phyloP scores from a whole-genome alignment of 2,888 invertebrate genomes.

The Epinotia nisella region DNA sequence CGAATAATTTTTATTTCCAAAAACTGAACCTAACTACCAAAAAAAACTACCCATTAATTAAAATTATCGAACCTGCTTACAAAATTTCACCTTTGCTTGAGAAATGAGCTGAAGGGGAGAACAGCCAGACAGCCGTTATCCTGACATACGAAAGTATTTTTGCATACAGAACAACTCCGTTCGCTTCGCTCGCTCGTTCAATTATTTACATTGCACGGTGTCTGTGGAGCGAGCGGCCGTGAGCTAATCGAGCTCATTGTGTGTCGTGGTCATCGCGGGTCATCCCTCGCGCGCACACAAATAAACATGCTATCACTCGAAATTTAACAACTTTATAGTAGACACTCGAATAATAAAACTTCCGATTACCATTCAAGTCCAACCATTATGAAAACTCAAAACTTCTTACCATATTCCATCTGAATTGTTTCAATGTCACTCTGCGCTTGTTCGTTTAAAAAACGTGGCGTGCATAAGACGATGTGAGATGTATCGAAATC shows the following conservation, averaged over 20 bases:
- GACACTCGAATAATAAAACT: conserved; percentile 6
- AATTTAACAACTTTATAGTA: background rate
- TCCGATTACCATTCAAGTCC: background rate
- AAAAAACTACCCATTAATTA: too few species aligned
- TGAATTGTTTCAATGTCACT: background rate
- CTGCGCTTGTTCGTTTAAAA: background rate
- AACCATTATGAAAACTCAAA: background rate
- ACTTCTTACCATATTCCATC: background rate
- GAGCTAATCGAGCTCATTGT: conserved; percentile 43
- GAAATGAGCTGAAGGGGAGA: too few species aligned
- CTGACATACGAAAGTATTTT: too few species aligned
- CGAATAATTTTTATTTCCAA: too few species aligned
- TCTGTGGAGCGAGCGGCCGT: conserved; percentile 35
- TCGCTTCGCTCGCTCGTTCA: too few species aligned
- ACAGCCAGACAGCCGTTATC: too few species aligned
- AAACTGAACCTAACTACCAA: too few species aligned
- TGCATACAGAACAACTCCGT: too few species aligned
- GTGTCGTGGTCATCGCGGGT: conserved; percentile 30
- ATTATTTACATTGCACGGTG: conserved; percentile 11
- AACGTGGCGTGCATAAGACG: conserved; percentile 24
- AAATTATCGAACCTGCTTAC: too few species aligned
- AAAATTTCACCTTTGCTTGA: too few species aligned
- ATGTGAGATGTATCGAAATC: conserved; percentile 8
- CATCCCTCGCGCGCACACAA: conserved; percentile 25
- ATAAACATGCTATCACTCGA: conserved; percentile 18